phyloP scores from a whole-genome alignment of 2,113 vertebrate genomes.

The Myotis lucifugus region DNA sequence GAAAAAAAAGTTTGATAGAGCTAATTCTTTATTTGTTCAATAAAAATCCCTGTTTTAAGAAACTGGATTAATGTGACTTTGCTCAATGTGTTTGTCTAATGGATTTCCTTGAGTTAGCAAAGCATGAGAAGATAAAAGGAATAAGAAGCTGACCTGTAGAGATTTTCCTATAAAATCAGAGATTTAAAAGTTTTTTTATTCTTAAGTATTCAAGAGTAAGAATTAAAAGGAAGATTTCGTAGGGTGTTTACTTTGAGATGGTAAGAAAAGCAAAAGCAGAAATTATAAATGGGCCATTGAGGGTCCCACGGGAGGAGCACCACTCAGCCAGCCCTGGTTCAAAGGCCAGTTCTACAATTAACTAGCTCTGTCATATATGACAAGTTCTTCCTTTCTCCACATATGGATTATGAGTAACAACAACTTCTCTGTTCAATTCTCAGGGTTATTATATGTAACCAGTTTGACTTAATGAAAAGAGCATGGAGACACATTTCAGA shows the following conservation, averaged over 20 bases:
- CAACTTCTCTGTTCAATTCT: background rate
- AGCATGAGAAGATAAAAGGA: constrained; percentile 58
- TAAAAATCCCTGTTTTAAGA: background rate
- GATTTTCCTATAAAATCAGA: constrained; percentile 45
- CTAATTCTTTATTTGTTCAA: constrained; percentile 54
- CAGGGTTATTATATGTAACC: background rate
- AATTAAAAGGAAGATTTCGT: constrained; percentile 28
- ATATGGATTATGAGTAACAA: background rate
- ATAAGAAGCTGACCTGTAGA: constrained; percentile 63
- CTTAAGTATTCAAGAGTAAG: background rate
- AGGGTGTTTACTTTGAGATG: background rate
- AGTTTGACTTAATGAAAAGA: background rate
- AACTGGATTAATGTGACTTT: constrained; percentile 41
- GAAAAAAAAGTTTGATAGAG: background rate
- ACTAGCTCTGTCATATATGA: background rate
- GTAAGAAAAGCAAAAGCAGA: background rate
- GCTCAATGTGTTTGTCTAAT: constrained; percentile 19
- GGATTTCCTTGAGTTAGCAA: constrained; percentile 55
- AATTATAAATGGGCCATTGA: background rate
- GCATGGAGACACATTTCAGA: background rate
- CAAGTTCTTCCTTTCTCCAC: background rate
- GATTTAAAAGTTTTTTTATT: constrained; percentile 49
- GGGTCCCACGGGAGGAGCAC: background rate
- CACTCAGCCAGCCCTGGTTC: background rate
- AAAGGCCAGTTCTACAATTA: background rate